Evolutionary conservation across 2,113 vertebrate species (phyloP), one percentile per base, ranked within the genome.

Genomic region (Alosa alosa): DNA sequence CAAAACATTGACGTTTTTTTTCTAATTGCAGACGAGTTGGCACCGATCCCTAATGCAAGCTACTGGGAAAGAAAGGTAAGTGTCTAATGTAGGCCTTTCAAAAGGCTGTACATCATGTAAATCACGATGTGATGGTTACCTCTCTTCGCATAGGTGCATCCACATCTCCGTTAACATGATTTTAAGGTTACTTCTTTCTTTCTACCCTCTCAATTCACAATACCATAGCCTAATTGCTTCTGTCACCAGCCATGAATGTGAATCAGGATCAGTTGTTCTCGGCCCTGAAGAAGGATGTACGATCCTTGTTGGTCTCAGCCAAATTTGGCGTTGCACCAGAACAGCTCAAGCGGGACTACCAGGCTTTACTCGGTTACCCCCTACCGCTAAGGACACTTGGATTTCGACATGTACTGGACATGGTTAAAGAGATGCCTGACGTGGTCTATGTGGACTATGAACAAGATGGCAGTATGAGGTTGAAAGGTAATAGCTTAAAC

Each of bases 351-450:
- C 85, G 88, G 31, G 98, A 99, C 87, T 99, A 98, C 85, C 2
- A 85, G 4, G 31, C 55, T 45, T 95, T 97, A 95, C 83, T 98
- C 5, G 97, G 97, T 4, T 94, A 90, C 46, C 93, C 93, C 0
- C 90, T 99, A 15, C 98, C 98, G 0, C 92, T 97, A 0, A 92
- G 0, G 8, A 1, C 52, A 0, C 91, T 99, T 82, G 97, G 97
- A 44, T 98, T 97, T 87, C 91, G 57, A 0, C 95, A 93, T 83
- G 86, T 96, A 1, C 91, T 97, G 95, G 97, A 98, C 85, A 94
- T 98, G 94, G 93, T 96, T 60, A 85, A 91, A 49, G 94, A 95
- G 64, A 98, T 99, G 95, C 96, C 97, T 0, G 97, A 97, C 8
- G 96, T 96, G 44, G 96, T 98, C 52, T 89, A 68, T 0, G 0